A percentile compares a stretch with the other conserved stretches of the same genome.
These are phyloP conservation scores for Didymodactylos carnosus DNA, from an alignment of 2,888 invertebrate species.

Conservation along the genomic window DNA sequence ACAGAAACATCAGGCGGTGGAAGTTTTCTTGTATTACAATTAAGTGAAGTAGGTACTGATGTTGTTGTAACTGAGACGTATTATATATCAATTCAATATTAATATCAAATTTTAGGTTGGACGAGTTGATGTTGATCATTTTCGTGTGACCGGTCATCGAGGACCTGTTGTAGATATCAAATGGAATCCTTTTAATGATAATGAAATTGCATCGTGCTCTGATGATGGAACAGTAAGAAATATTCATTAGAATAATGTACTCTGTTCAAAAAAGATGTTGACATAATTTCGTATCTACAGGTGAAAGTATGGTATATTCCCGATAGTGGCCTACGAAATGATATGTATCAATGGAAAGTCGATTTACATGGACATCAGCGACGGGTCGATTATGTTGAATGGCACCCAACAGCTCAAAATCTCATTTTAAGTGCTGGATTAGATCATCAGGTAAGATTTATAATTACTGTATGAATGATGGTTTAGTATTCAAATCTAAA, in stretches of 20 bases:
- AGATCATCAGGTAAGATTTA: slow-evolving; percentile 37
- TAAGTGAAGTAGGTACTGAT: slow-evolving; percentile 40
- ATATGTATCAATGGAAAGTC: slow-evolving; percentile 63
- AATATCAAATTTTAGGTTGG: slow-evolving; percentile 69
- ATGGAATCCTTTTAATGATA: slow-evolving; percentile 92
- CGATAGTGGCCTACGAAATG: slow-evolving; percentile 53
- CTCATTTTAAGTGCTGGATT: slow-evolving; percentile 39
- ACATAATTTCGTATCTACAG: no score
- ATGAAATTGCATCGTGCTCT: slow-evolving; percentile 77
- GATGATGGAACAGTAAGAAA: slow-evolving; percentile 89
- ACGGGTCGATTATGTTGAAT: slow-evolving; percentile 67
- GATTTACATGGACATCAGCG: slow-evolving; percentile 73
- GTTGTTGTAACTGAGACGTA: no score
- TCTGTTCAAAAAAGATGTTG: no score
- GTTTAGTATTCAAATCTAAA: no score
- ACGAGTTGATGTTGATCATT: slow-evolving; percentile 53
- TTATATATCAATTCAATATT: no score
- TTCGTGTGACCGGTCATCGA: slow-evolving; percentile 71
- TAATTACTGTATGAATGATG: no score
- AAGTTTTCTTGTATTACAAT: slow-evolving; percentile 69
- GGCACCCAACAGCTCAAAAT: slow-evolving; percentile 49
- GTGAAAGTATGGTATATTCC: slow-evolving; percentile 70
- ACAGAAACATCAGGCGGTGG: slow-evolving; percentile 81
- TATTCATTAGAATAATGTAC: no score
- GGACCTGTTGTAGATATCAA: slow-evolving; percentile 75